phyloP scores from a whole-genome alignment of 2,888 invertebrate species.

The Congeria kusceri region DNA sequence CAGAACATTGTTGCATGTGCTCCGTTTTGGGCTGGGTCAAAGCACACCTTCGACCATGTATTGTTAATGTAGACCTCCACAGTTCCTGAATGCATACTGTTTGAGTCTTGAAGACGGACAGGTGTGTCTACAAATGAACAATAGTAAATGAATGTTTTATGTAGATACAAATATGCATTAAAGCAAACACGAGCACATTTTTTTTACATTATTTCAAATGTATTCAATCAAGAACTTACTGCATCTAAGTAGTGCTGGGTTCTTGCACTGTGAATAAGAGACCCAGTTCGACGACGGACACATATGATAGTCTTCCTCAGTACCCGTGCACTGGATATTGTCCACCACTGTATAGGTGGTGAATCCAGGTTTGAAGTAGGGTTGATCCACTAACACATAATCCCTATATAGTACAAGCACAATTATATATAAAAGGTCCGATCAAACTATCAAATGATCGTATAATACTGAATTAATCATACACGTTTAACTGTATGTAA shows the following conservation, averaged over 20 bases:
- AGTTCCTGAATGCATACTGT: neutral
- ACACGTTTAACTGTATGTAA: too few species aligned
- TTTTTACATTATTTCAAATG: too few species aligned
- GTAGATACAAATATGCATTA: neutral
- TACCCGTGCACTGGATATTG: constrained; percentile 22
- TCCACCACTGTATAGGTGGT: neutral
- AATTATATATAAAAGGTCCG: too few species aligned
- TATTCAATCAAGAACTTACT: too few species aligned
- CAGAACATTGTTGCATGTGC: neutral
- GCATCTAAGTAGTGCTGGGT: too few species aligned
- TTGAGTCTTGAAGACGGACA: neutral
- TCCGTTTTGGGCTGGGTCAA: neutral
- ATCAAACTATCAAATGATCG: too few species aligned
- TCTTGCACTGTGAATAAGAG: neutral
- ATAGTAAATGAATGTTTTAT: neutral
- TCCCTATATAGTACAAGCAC: too few species aligned
- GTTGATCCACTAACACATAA: too few species aligned
- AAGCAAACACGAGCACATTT: neutral
- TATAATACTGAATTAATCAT: too few species aligned
- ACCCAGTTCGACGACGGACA: constrained; percentile 16
- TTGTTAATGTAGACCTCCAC: neutral
- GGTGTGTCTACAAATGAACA: neutral
- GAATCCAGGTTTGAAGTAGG: too few species aligned
- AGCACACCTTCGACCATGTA: neutral
- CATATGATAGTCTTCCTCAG: constrained; percentile 22